Evolutionary conservation across 2,888 invertebrate species (phyloP).

Genomic region (Pachliopta kotzebuea): DNA sequence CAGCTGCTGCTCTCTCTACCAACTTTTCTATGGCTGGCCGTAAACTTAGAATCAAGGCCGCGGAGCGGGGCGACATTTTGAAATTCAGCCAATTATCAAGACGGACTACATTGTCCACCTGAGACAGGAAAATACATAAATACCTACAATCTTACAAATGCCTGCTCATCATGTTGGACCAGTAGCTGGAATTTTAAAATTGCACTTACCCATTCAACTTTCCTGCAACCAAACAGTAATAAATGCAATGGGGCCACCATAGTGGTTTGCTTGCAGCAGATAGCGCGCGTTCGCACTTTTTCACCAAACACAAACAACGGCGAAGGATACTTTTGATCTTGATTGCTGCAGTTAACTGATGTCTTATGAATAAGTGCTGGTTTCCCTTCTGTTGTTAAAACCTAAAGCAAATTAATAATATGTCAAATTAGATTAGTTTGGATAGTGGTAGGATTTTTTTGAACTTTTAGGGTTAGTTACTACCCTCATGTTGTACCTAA

Average conservation of each 20-base stretch:
- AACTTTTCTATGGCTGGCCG: conserved; percentile 94
- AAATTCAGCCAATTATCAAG: conserved; percentile 97
- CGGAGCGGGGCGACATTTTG: conserved; percentile 88
- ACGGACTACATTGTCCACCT: conserved; percentile 86
- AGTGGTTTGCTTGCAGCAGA: conserved; percentile 95
- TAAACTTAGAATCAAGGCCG: conserved; percentile 91
- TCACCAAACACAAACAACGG: conserved; percentile 99
- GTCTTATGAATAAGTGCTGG: conserved; percentile 97
- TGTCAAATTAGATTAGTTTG: not conserved
- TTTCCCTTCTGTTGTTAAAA: conserved; percentile 96
- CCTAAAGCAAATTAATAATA: conserved; percentile 59
- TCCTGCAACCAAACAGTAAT: conserved; percentile 94
- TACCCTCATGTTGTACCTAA: too few relatives aligned
- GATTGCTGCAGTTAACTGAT: conserved; percentile 95
- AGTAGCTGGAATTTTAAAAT: not conserved
- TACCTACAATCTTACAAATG: too few relatives aligned
- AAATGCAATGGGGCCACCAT: conserved; percentile 97
- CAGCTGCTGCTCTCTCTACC: conserved; percentile 88
- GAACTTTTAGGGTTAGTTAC: too few relatives aligned
- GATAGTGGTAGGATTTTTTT: too few relatives aligned
- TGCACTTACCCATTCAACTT: conserved; percentile 85
- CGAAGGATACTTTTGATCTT: conserved; percentile 91
- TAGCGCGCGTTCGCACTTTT: conserved; percentile 97
- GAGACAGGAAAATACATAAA: conserved; percentile 16
- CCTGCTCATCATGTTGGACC: too few relatives aligned